These are phyloP conservation scores for Oxygymnocypris stewartii DNA, from an alignment of 2,113 vertebrate species.

Conservation along the genomic window DNA sequence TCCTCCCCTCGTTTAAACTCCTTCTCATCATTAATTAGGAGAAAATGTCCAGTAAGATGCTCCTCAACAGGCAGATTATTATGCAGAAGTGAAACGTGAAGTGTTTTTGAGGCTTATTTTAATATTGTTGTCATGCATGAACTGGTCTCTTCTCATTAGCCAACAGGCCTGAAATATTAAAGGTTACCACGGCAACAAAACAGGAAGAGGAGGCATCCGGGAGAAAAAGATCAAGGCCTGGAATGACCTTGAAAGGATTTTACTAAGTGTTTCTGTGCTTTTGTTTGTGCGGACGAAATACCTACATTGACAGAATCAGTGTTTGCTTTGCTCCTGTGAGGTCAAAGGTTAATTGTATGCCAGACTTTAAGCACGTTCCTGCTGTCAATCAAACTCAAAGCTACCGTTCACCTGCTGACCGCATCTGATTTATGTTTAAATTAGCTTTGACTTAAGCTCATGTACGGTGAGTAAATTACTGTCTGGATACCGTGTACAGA, in stretches of 20 bases:
- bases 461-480: not conserved
- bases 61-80: not conserved
- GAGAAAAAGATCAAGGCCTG: not conserved
- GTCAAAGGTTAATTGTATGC: conserved; percentile 4
- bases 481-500: not conserved
- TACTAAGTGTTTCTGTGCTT: not conserved
- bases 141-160: not conserved
- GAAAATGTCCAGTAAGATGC: not conserved
- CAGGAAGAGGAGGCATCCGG: not conserved
- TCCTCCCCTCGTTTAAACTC: not conserved
- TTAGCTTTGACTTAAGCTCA: not conserved
- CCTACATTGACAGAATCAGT: not conserved
- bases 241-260: not conserved
- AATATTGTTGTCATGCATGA: conserved; percentile 16
- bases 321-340: not conserved
- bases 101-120: not conserved
- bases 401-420: not conserved
- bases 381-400: not conserved
- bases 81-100: not conserved
- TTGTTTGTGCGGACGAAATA: not conserved
- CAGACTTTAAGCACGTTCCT: not conserved
- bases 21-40: not conserved
- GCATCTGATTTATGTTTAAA: not conserved
- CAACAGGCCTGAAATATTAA: not conserved
- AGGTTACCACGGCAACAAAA: conserved; percentile 20